A percentile compares a stretch with the other conserved stretches of the same genome.
phyloP scores from a whole-genome alignment of 2,113 vertebrate genomes.

The Symphodus melops region DNA sequence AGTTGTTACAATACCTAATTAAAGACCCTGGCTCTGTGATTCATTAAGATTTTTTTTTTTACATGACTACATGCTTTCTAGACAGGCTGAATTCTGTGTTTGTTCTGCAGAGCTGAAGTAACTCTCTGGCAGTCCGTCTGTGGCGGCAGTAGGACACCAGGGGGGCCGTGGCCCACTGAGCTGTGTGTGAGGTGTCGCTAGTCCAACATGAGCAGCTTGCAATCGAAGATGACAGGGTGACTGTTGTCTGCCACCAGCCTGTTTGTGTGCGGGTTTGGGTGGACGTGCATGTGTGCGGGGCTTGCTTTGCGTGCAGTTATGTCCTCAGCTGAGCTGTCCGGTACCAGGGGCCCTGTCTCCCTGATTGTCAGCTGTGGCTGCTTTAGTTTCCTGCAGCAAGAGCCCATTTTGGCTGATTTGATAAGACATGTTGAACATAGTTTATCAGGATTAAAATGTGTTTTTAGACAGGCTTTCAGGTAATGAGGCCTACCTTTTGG shows the following conservation, averaged over 20 bases:
- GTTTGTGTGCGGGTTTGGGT: conserved; percentile 42
- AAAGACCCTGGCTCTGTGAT: not conserved
- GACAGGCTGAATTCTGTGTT: conserved; percentile 73
- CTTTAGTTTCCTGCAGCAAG: conserved; percentile 48
- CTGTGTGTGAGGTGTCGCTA: conserved; percentile 79
- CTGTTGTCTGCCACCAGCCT: conserved; percentile 78
- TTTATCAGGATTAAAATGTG: conserved; percentile 67
- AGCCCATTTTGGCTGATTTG: conserved; percentile 63
- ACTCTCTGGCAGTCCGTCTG: conserved; percentile 70
- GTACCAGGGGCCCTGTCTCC: conserved; percentile 64
- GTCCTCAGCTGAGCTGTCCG: conserved; percentile 75
- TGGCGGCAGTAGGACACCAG: conserved; percentile 78
- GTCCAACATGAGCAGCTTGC: conserved; percentile 74
- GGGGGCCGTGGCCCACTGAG: conserved; percentile 70
- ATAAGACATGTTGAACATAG: conserved; percentile 49
- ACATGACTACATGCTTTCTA: conserved; percentile 43
- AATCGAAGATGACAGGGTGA: conserved; percentile 84
- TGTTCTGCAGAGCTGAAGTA: conserved; percentile 84
- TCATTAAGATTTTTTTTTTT: conserved; percentile 48
- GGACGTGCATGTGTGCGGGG: conserved; percentile 30
- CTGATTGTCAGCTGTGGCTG: conserved; percentile 72
- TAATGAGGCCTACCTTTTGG: conserved; percentile 52
- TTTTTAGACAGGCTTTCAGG: conserved; percentile 54
- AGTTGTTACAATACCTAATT: conserved; percentile 8
- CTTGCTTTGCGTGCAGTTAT: conserved; percentile 68